Evolutionary conservation across 2,888 invertebrate species (phyloP), one percentile per base, ranked within the genome.

Genomic region (Lithosia quadra): DNA sequence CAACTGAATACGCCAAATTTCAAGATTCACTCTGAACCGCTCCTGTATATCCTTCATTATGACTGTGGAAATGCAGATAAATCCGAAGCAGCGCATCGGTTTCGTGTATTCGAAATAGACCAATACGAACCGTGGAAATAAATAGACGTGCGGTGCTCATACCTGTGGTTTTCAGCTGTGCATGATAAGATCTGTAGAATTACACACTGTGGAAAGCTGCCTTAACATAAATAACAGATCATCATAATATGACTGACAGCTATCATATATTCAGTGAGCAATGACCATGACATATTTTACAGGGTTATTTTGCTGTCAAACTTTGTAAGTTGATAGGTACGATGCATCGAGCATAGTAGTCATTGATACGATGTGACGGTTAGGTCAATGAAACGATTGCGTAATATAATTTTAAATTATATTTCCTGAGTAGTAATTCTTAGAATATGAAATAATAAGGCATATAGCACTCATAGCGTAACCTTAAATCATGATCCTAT

Each of bases 111-210:
- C 2, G 1, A 53, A n/a, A 11, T 5, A 21, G 11, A 53, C 53
- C 53, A 53, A 8, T 1, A 55, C 3, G 9, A 3, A 55, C 22
- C 3, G 55, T 55, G 55, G 4, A 22, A 22, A 22, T 21, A 5
- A n/a, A 13, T 11, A 22, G 22, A 11, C 8, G 5, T 21, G 21
- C 21, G 3, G 21, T 4, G 15, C 55, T 5, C 22, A 11, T n/a
- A 18, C 10, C 21, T 22, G 4, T 55, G 21, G 11, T 53, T 2
- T 21, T 53, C 11, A 2, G 28, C 57, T 18, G 18, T 57, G 24
- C 18, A 5, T 28, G 9, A 15, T 55, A 76, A 75, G 69, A 60
- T 49, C 49, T n/a, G n/a, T 9, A 9, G n/a, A 49, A 49, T 49
- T 49, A n/a, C 7, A 9, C 49, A 49, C 49, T 18, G 1, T n/a